Base-by-base conservation (phyloP, 2,113 vertebrate species). In the Callithrix jacchus region DNA sequence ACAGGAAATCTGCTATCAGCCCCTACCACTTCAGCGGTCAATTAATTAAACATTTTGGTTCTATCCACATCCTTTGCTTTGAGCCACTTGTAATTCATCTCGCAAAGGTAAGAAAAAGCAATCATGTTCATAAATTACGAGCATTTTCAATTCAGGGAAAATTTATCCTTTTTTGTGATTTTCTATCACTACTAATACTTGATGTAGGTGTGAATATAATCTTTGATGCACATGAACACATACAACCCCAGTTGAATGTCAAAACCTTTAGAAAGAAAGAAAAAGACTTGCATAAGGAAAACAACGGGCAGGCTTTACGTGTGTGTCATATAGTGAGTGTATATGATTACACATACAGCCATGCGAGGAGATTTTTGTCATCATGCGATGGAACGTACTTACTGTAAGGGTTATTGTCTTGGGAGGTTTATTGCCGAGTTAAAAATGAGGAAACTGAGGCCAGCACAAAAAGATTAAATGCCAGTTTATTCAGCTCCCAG, bases 51-150 rank as follows among this genome's bases (percentile, higher is more conserved):
- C 52, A 54, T 74, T 91, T 95, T 61, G 74, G 42, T 91, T 91
- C 58, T 95, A n/a, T 61, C 90, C 49, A 82, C 93, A 42, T 66
- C 16, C 18, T 94, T 52, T 93, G 56, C 81, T 95, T 91, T 95
- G 35, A 77, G 86, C 47, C 6, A 61, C 35, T 30, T 92, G 14
- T 82, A 90, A 58, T 93, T 93, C 37, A 85, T 87, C 47, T 97
- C 73, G 54, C 77, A 73, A 89, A 89, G 93, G 12, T 82, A 85
- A 86, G 52, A 52, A 95, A 96, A 89, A 84, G 23, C 2, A 58
- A 58, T 58, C 54, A 23, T 82, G 14, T 54, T 84, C 70, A 83
- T 87, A 87, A 82, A 89, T 73, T 47, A 66, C 30, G 18, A 94
- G 25, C 18, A 73, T 90, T 95, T 93, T 94, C 18, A 96, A 89